These are phyloP conservation scores for Cyprinodon diabolis DNA, from an alignment of 2,797 vertebrate species.

Conservation along the genomic window DNA sequence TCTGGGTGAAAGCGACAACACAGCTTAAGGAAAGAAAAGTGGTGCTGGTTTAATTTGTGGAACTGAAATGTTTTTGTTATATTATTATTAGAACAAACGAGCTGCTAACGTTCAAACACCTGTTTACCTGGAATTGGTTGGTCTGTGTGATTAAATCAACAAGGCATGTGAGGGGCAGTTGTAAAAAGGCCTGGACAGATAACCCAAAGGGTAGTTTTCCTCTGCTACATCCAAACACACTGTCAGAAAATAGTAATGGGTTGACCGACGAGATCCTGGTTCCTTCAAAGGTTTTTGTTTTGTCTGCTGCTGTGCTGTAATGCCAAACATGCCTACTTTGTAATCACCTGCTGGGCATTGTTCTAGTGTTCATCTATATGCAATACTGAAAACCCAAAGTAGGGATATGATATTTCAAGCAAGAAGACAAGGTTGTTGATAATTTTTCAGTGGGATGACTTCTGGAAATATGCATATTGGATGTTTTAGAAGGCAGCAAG, in stretches of 20 bases:
- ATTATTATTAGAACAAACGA: conserved; percentile 3
- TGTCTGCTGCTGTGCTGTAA: background rate
- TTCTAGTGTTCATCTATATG: background rate
- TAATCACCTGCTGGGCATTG: background rate
- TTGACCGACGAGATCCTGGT: background rate
- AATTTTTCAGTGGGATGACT: too few species aligned
- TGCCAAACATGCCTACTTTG: background rate
- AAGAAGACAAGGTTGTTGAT: too few species aligned
- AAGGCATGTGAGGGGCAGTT: background rate
- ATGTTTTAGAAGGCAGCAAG: background rate
- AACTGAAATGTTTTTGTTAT: background rate
- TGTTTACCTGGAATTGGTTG: background rate
- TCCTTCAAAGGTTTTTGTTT: background rate
- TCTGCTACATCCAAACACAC: background rate
- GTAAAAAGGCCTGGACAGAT: background rate
- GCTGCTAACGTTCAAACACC: conserved; percentile 5
- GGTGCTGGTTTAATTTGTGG: background rate
- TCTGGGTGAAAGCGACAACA: background rate
- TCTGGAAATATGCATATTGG: too few species aligned
- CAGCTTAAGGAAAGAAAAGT: background rate
- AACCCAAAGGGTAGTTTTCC: background rate
- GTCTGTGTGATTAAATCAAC: conserved; percentile 8
- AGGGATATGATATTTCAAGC: background rate
- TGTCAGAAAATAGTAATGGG: background rate
- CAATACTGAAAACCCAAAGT: background rate